Evolutionary conservation across 2,888 invertebrate species (phyloP).

Genomic region (Leptinotarsa tumamoca): DNA sequence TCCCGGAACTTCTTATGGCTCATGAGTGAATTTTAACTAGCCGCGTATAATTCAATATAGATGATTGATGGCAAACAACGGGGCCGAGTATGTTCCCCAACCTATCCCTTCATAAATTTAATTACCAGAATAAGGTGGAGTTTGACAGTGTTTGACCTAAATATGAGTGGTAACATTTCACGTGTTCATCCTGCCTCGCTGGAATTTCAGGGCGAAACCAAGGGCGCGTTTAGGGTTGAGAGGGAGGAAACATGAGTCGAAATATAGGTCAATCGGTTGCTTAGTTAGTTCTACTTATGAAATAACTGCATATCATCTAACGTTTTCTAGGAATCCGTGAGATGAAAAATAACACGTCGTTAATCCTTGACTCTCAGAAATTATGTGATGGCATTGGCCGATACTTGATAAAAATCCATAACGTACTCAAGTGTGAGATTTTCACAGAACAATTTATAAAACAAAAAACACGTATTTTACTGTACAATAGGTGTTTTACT

Average conservation of each 20-base stretch:
- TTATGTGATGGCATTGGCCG: no score
- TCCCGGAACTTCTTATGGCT: neutral
- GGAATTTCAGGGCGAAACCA: neutral
- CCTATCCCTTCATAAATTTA: neutral
- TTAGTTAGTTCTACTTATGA: no score
- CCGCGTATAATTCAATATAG: neutral
- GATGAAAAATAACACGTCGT: no score
- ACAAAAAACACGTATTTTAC: no score
- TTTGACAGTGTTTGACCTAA: neutral
- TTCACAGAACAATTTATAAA: no score
- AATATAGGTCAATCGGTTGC: no score
- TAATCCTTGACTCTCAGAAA: no score
- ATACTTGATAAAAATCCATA: no score
- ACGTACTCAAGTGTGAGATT: no score
- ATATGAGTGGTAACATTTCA: neutral
- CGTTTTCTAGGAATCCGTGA: no score
- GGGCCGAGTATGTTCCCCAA: neutral
- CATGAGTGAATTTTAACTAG: neutral
- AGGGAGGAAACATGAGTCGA: neutral
- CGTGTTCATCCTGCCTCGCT: neutral
- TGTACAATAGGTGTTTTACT: no score
- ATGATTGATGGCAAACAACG: neutral
- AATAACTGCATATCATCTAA: no score
- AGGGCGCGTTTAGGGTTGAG: neutral
- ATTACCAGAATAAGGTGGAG: neutral